Conservation (phyloP, 2,113 vertebrate species). For the Pseudorectes ferrugineus region DNA sequence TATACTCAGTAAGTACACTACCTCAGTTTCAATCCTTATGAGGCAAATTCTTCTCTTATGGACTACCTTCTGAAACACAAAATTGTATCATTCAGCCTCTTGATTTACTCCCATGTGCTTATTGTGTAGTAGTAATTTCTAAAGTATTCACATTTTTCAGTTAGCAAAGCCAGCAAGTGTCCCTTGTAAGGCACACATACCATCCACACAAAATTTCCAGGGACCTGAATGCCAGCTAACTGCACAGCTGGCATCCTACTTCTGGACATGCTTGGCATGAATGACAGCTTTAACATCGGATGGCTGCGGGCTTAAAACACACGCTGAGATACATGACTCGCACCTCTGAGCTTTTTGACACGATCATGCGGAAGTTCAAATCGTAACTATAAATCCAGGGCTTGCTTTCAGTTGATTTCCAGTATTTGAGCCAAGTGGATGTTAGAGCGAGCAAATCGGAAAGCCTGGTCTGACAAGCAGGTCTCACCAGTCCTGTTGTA, state of each 20-base stretch:
- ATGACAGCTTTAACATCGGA: accelerated
- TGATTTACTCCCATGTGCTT: background rate
- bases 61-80: background rate
- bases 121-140: background rate
- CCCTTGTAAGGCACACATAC: background rate
- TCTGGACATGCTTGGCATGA: background rate
- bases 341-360: background rate
- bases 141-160: background rate
- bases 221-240: background rate
- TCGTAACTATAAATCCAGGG: background rate
- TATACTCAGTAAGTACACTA: background rate
- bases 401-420: background rate
- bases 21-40: background rate
- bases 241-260: background rate
- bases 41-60: background rate
- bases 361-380: background rate
- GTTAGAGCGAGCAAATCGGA: background rate
- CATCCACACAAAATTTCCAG: background rate
- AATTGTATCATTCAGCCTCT: background rate
- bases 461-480: background rate
- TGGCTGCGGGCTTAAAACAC: background rate
- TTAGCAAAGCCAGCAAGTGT: background rate
- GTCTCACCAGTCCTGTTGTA: background rate
- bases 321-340: accelerated
- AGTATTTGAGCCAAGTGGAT: background rate